Evolutionary conservation across 2,113 vertebrate genomes (phyloP).

Genomic region (Colossoma macropomum): DNA sequence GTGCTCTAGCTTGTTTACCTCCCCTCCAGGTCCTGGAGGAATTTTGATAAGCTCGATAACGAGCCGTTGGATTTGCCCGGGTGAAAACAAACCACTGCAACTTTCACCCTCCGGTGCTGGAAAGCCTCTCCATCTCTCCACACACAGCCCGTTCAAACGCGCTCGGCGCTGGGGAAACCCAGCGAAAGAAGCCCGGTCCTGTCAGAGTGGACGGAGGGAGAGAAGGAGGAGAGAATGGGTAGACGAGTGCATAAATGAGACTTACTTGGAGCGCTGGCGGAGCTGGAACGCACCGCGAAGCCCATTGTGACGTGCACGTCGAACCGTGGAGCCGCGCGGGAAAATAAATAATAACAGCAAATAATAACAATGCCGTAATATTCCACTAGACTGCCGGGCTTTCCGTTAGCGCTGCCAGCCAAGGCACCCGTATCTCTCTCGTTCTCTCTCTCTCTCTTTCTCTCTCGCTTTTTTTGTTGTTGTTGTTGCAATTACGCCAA

Average conservation of each 20-base stretch:
- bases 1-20: conserved; percentile 57
- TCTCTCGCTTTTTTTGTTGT: conserved; percentile 28
- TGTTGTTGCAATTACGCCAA: conserved; percentile 68
- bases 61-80: conserved; percentile 43
- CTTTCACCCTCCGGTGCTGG: conserved; percentile 51
- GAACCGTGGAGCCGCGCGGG: conserved; percentile 39
- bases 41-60: conserved; percentile 54
- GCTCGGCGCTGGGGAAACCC: neutral
- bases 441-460: neutral
- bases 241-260: conserved; percentile 69
- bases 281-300: conserved; percentile 48
- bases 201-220: conserved; percentile 30
- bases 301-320: conserved; percentile 48
- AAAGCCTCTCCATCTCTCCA: conserved; percentile 1
- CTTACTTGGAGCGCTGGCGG: conserved; percentile 73
- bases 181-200: neutral
- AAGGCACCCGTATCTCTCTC: conserved; percentile 58
- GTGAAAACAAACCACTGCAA: conserved; percentile 54
- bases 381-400: conserved; percentile 55
- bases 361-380: conserved; percentile 11
- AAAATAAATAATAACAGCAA: conserved; percentile 31
- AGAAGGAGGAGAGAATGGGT: conserved; percentile 58
- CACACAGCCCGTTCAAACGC: neutral
- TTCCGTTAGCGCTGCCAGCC: conserved; percentile 51
- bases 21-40: conserved; percentile 43